These are phyloP conservation scores for Tromatobia lineatoria DNA, from an alignment of 2,888 invertebrate genomes.

Conservation along the genomic window DNA sequence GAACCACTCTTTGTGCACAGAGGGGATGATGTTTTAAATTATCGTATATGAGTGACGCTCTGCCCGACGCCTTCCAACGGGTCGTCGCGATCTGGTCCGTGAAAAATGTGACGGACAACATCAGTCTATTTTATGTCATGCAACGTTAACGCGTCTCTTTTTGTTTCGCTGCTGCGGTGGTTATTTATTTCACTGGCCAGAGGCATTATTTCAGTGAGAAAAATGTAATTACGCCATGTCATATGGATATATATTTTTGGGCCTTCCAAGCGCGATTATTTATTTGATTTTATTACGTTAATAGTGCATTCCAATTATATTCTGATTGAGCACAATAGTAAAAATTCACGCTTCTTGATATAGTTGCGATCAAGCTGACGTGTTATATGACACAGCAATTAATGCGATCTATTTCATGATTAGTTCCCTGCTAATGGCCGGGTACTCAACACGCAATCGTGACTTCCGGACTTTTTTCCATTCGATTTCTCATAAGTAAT, in stretches of 20 bases:
- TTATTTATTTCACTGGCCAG: conserved; percentile 1
- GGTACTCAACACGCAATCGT: conserved; percentile 6
- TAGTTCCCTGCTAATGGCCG: not conserved
- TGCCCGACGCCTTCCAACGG: conserved; percentile 26
- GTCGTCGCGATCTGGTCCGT: conserved; percentile 42
- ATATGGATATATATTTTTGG: not conserved
- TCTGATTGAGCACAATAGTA: not conserved
- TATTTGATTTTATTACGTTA: conserved; percentile 1
- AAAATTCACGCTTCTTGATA: not conserved
- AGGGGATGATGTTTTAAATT: conserved; percentile 68
- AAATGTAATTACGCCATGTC: conserved; percentile 11
- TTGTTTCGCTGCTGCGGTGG: conserved; percentile 28
- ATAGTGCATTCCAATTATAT: not conserved
- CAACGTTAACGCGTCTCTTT: conserved; percentile 58
- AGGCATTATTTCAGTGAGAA: conserved; percentile 8
- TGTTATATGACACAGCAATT: not conserved
- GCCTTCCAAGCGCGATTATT: not conserved
- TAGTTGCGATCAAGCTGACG: not conserved
- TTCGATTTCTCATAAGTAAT: conserved; percentile 12
- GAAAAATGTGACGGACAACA: conserved; percentile 65
- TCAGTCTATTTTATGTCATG: conserved; percentile 56
- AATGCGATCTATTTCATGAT: not conserved
- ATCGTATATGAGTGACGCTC: conserved; percentile 62
- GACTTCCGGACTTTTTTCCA: not conserved
- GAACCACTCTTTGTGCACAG: conserved; percentile 69